A percentile compares a stretch with the other conserved stretches of the same genome.
These are phyloP conservation scores for Drosophila mayri DNA, from an alignment of 1,140 invertebrate genomes.

Conservation along the genomic window DNA sequence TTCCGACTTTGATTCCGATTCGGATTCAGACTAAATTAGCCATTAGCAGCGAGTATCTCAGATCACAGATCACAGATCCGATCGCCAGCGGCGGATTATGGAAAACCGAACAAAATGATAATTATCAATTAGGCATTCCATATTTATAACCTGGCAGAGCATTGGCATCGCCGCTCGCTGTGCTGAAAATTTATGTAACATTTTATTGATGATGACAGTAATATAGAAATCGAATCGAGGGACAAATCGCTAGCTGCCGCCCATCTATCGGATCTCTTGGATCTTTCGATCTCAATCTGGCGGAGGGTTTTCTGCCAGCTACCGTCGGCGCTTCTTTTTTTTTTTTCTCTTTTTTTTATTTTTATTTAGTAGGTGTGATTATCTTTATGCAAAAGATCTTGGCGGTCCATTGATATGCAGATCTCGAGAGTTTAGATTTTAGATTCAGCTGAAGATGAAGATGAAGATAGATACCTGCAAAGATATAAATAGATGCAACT, in stretches of 20 bases:
- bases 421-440: slow-evolving; percentile 23
- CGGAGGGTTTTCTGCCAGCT: slow-evolving; percentile 16
- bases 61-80: slow-evolving; percentile 23
- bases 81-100: slow-evolving; percentile 38
- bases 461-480: not conserved
- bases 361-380: slow-evolving; percentile 83
- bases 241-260: slow-evolving; percentile 46
- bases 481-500: not conserved
- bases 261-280: not conserved
- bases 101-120: slow-evolving; percentile 75
- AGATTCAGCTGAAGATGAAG: not conserved
- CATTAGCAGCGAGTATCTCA: slow-evolving; percentile 18
- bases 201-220: slow-evolving; percentile 81
- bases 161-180: slow-evolving; percentile 18
- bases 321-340: slow-evolving; percentile 13
- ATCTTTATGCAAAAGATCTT: slow-evolving; percentile 78
- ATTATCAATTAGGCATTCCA: slow-evolving; percentile 84
- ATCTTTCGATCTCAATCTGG: slow-evolving; percentile 25
- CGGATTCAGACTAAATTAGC: slow-evolving; percentile 30
- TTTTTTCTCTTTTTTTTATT: slow-evolving; percentile 1
- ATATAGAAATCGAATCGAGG: slow-evolving; percentile 65
- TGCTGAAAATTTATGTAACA: slow-evolving; percentile 76
- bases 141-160: slow-evolving; percentile 52
- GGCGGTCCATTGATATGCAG: slow-evolving; percentile 65
- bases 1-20: not conserved